A percentile compares a stretch with the other conserved stretches of the same genome.
These are phyloP conservation scores for Chirona hameri DNA, from an alignment of 2,888 invertebrate genomes.

Conservation along the genomic window DNA sequence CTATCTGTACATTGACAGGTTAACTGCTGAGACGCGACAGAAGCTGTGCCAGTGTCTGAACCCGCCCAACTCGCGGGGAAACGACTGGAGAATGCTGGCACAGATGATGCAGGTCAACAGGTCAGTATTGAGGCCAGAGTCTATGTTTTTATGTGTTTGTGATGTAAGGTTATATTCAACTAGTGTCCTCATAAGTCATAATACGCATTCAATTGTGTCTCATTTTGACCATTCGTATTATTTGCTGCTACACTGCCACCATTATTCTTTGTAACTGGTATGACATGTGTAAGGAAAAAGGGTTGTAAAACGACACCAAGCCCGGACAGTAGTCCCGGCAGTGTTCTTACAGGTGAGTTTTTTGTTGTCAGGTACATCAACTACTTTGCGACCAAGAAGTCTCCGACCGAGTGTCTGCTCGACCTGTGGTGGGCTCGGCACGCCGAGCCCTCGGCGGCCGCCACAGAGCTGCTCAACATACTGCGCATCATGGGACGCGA, in stretches of 20 bases:
- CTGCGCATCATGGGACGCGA: conserved; percentile 80
- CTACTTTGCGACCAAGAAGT: conserved; percentile 92
- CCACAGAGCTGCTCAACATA: conserved; percentile 77
- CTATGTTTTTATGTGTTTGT: no score
- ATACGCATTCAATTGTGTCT: no score
- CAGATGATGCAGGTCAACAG: conserved; percentile 84
- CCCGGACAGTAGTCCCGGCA: no score
- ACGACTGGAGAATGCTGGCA: conserved; percentile 93
- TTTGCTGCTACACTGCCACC: no score
- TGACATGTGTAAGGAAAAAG: no score
- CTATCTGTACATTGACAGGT: conserved; percentile 47
- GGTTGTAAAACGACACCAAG: no score
- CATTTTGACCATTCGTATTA: no score
- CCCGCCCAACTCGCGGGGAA: conserved; percentile 79
- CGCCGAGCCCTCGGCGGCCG: conserved; percentile 68
- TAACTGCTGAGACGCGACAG: conserved; percentile 62
- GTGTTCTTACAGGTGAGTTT: no score
- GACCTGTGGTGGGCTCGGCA: conserved; percentile 93
- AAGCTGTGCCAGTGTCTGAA: conserved; percentile 80
- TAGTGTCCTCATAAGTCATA: no score
- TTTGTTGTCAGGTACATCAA: conserved; percentile 87
- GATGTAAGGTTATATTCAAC: no score
- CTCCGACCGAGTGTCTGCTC: conserved; percentile 91
- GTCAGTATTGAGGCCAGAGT: conserved; percentile 31
- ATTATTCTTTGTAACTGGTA: no score